Conservation (phyloP, 2,888 invertebrate species). For the Hetaerina titia region DNA sequence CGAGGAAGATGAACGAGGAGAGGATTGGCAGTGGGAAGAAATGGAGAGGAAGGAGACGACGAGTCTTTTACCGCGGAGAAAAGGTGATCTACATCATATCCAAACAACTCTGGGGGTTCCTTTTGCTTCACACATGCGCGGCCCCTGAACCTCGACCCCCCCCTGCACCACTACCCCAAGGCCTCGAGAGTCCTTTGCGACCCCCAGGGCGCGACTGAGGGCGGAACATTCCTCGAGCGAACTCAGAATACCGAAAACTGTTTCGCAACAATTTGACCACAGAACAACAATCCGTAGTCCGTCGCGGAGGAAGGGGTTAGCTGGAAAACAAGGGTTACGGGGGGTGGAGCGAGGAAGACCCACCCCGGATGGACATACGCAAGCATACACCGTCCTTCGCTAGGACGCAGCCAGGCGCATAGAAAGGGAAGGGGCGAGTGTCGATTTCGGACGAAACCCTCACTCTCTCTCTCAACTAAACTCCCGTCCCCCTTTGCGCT, state of each 20-base stretch:
- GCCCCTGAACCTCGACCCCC: not conserved
- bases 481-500: too few relatives aligned
- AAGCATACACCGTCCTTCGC: not conserved
- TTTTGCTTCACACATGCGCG: too few relatives aligned
- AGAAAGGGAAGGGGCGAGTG: not conserved
- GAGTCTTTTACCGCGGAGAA: not conserved
- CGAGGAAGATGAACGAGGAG: not conserved
- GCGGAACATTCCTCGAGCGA: not conserved
- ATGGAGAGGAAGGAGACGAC: not conserved
- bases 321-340: not conserved
- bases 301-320: not conserved
- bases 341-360: not conserved
- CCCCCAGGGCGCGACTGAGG: not conserved
- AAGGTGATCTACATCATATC: not conserved
- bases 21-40: too few relatives aligned
- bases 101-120: not conserved
- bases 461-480: not conserved
- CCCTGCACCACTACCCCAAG: too few relatives aligned
- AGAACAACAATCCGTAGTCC: not conserved
- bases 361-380: not conserved
- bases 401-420: not conserved
- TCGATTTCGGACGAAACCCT: not conserved
- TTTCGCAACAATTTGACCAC: conserved; percentile 28
- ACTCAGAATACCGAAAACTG: not conserved
- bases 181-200: not conserved